These are phyloP conservation scores for Barnardius zonarius DNA, from an alignment of 2,113 vertebrate genomes.

Conservation along the genomic window DNA sequence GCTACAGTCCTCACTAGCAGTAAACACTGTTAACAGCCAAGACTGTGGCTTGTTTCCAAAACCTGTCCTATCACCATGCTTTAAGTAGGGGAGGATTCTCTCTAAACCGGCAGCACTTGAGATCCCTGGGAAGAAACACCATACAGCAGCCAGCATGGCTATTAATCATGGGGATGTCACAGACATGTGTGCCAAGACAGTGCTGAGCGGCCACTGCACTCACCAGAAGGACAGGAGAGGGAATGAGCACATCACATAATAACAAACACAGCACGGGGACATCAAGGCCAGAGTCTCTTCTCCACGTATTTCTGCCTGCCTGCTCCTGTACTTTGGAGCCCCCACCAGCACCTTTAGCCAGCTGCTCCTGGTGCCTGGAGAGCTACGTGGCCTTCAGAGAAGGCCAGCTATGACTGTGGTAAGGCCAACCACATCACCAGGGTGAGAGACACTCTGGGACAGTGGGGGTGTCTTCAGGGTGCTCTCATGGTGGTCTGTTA, in stretches of 20 bases:
- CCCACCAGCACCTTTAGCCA: neutral
- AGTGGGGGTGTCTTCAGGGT: neutral
- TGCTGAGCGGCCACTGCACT: rapidly evolving
- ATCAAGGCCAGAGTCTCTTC: neutral
- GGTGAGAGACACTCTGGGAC: neutral
- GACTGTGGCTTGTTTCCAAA: neutral
- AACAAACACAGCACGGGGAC: neutral
- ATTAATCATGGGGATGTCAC: neutral
- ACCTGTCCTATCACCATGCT: neutral
- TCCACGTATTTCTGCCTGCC: neutral
- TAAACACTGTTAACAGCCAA: neutral
- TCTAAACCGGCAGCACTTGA: neutral
- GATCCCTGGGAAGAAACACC: neutral
- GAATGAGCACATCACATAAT: neutral
- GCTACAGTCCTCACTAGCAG: neutral
- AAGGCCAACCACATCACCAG: neutral
- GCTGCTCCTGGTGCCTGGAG: neutral
- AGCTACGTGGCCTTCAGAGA: neutral
- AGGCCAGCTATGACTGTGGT: neutral
- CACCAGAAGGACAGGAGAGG: neutral
- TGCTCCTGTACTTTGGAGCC: neutral
- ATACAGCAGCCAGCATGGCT: neutral
- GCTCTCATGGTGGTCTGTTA: neutral
- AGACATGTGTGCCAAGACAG: neutral
- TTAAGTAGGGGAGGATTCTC: neutral